These are phyloP conservation scores for Allacma fusca DNA, from an alignment of 2,888 invertebrate species.

Conservation along the genomic window DNA sequence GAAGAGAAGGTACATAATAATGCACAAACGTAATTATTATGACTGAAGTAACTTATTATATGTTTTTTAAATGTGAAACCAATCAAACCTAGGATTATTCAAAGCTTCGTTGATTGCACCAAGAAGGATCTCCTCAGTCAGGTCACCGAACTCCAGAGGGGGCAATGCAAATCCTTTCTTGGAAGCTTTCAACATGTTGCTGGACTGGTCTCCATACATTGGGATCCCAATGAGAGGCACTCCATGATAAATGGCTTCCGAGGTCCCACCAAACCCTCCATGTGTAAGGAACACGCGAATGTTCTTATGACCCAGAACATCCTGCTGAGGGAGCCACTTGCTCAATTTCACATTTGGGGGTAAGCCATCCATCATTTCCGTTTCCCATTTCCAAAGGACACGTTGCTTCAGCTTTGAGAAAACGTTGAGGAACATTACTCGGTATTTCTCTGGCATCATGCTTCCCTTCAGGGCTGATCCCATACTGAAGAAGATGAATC, in stretches of 20 bases:
- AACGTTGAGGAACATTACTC: conserved; percentile 75
- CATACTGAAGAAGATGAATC: neutral
- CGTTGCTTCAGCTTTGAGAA: conserved; percentile 80
- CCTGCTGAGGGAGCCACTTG: conserved; percentile 80
- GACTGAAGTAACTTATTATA: no score
- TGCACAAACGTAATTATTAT: no score
- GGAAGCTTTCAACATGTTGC: conserved; percentile 70
- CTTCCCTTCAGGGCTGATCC: conserved; percentile 68
- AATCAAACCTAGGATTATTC: conserved; percentile 65
- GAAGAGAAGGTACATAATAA: no score
- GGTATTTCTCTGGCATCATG: conserved; percentile 79
- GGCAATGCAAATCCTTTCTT: conserved; percentile 70
- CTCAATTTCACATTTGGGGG: conserved; percentile 71
- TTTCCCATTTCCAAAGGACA: conserved; percentile 86
- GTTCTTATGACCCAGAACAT: conserved; percentile 73
- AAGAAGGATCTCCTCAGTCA: conserved; percentile 66
- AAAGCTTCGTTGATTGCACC: conserved; percentile 67
- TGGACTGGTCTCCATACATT: conserved; percentile 75
- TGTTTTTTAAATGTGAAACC: no score
- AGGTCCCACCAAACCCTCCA: conserved; percentile 75
- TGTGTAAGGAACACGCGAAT: conserved; percentile 75
- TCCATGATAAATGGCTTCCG: conserved; percentile 74
- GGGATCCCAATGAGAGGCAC: conserved; percentile 74
- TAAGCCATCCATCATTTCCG: conserved; percentile 69
- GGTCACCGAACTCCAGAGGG: conserved; percentile 67